A percentile compares a stretch with the other conserved stretches of the same genome.
phyloP scores from a whole-genome alignment of 2,888 invertebrate species.

The Amphipoea lucens region DNA sequence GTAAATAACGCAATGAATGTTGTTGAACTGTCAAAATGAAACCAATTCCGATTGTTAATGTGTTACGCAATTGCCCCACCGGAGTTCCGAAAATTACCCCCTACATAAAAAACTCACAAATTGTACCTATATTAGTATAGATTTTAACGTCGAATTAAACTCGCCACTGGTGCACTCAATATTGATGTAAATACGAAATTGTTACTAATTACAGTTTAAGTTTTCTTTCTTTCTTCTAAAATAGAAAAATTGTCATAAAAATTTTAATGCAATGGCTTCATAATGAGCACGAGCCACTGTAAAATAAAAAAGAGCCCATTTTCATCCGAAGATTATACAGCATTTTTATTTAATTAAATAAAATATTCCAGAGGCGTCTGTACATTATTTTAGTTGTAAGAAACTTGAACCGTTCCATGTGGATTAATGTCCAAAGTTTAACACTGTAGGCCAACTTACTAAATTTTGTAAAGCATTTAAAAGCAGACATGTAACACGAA shows the following conservation, averaged over 20 bases:
- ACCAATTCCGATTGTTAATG: no score
- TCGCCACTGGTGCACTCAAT: neutral
- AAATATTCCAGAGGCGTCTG: conserved; percentile 64
- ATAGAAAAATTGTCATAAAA: neutral
- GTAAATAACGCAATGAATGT: no score
- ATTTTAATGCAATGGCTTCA: neutral
- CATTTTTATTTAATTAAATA: conserved; percentile 58
- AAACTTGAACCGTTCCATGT: conserved; percentile 73
- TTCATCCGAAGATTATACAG: conserved; percentile 36
- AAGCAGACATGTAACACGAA: conserved; percentile 65
- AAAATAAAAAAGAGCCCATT: conserved; percentile 8
- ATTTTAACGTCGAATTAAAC: neutral
- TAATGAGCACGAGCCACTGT: neutral
- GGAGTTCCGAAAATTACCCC: neutral
- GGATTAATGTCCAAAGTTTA: conserved; percentile 73
- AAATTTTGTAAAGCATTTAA: conserved; percentile 68
- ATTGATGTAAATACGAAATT: neutral
- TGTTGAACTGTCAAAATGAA: no score
- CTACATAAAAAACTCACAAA: neutral
- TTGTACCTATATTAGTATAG: neutral
- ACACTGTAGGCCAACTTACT: conserved; percentile 62
- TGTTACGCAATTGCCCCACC: no score
- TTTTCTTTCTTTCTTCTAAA: neutral
- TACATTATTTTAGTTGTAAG: conserved; percentile 69
- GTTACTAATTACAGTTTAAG: neutral